phyloP scores from a whole-genome alignment of 2,113 vertebrate species.

The Ameiurus melas region DNA sequence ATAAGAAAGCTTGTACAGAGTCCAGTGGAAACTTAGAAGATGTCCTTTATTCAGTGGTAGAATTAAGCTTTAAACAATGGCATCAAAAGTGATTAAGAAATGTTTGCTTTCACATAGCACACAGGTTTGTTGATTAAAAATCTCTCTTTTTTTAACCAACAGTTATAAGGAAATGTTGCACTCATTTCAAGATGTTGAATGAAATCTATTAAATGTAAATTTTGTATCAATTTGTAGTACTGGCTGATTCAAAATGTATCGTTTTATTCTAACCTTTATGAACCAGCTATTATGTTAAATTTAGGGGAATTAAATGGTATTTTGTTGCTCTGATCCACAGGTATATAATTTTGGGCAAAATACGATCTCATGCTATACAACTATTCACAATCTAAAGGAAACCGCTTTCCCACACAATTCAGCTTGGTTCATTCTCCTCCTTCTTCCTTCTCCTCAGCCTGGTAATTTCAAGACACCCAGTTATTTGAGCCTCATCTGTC shows the following conservation, averaged over 20 bases:
- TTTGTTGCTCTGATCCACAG: neutral
- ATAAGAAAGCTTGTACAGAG: constrained; percentile 11
- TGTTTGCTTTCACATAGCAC: neutral
- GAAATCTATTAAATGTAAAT: neutral
- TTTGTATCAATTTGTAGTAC: neutral
- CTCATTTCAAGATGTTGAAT: neutral
- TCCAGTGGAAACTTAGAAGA: neutral
- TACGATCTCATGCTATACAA: neutral
- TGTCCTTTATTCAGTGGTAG: neutral
- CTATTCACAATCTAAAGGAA: neutral
- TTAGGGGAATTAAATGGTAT: neutral
- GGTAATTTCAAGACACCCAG: constrained; percentile 18
- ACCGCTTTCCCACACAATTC: neutral
- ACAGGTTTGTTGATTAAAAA: neutral
- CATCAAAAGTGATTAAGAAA: neutral
- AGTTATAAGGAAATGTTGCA: neutral
- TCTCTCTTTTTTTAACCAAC: neutral
- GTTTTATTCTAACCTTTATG: neutral
- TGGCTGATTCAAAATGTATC: neutral
- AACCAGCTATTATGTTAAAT: neutral
- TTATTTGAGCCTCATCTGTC: constrained; percentile 36
- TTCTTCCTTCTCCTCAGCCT: neutral
- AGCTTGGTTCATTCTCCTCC: neutral
- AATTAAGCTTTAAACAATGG: constrained; percentile 1
- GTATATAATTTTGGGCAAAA: neutral